Base-by-base conservation (phyloP, 2,797 vertebrate genomes). In the Myotis myotis region DNA sequence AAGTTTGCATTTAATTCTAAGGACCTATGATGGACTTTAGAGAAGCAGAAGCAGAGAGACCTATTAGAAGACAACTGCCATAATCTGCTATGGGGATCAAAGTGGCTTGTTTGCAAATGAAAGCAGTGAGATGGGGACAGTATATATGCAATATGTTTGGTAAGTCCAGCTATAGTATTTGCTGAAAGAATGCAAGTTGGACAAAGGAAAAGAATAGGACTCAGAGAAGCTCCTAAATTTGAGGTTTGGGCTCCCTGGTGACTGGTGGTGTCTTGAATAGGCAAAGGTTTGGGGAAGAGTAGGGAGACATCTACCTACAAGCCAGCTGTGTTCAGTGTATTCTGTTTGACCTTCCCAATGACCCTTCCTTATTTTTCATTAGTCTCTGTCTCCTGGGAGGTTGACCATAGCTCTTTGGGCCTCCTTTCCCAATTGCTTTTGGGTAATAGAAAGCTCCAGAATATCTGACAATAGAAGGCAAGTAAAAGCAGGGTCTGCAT, bases 121-220 rank as follows among this genome's bases (percentile, higher is more conserved):
- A 49, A 23, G 1, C 3, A 6, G 44, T 19, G 51, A 70, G 2
- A 33, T 15, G 5, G 8, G 0, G 47, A 17, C 28, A 23, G 62
- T 28, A 12, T 2, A 10, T 1, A 13, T 30, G 6, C 12, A 62
- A 2, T 44, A 1, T 4, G 4, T 13, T 89, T 68, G 28, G 6
- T 5, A 72, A 60, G n/a, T 9, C 15, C 3, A 5, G 16, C n/a
- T 25, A 1, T 1, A 71, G 22, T 25, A 47, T 22, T 44, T 80
- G 28, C 15, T 11, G 66, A 30, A 19, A 83, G n/a, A 25, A 70
- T 3, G 15, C 2, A 16, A 8, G 15, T 2, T 11, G 30, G 60
- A 0, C 4, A 25, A 13, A 44, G 28, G 6, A 19, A 60, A 66
- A 9, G 0, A 17, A 1, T 13, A 13, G 1, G 2, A 17, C 1